Evolutionary conservation across 2,888 invertebrate genomes (phyloP), one percentile per base, ranked within the genome.

Genomic region (Epicampocera succincta): DNA sequence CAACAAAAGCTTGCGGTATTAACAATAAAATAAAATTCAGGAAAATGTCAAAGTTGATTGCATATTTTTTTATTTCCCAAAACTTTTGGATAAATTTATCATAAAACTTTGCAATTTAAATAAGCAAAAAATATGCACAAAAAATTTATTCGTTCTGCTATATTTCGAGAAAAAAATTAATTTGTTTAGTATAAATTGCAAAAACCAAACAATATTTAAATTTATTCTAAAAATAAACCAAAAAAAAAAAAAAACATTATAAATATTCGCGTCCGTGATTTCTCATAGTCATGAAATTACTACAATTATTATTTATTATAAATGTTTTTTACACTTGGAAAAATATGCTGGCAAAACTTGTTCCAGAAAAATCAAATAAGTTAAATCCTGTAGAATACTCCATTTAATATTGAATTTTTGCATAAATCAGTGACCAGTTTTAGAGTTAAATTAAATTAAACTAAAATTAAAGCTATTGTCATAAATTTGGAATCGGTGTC

Each of bases 181-280:
- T 54, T 79, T 72, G 69, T 74, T 73, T 61, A 63, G 44, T 58
- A 65, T 17, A 56, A 69, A 63, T 33, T 63, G 58, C 56, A 65
- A 21, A 72, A 72, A 48, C 61, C 56, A 63, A 54, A 77, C 40
- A 60, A 69, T 21, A 69, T 77, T 73, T 68, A 52, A 78, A 69
- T 65, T 69, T 74, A 73, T 76, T 38, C 29, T 63, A 44, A 65
- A 73, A 58, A 25, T 44, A 40, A 63, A 19, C 52, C 58, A 5
- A 68, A 33, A 15, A 68, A 72, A 52, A 58, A 68, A 73, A 48
- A 71, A 60, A 82, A 78, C 52, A 56, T 33, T 33, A 38, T 73
- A 65, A 56, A 56, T 63, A 33, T 69, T 21, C 33, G 21, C 48
- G 46, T 74, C 65, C 50, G 65, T 69, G 74, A 73, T 74, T 74